Conservation (phyloP, 2,888 invertebrate species). For the Phania funesta region DNA sequence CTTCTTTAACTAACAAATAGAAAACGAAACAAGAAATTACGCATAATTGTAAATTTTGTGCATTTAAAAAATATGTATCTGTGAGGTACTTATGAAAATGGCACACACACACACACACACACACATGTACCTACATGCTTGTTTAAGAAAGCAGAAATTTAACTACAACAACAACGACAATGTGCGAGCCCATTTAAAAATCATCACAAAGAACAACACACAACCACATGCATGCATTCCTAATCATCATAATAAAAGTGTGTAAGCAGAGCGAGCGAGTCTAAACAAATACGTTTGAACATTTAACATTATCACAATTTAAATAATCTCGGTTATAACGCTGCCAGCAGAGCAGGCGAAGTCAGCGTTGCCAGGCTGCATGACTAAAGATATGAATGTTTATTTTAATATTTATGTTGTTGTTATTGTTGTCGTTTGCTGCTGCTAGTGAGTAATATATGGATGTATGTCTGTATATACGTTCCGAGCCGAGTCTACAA, state of each 20-base stretch:
- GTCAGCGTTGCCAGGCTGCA: not conserved
- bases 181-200: not conserved
- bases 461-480: not conserved
- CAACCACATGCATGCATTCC: not conserved
- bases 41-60: conserved; percentile 44
- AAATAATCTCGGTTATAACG: conserved; percentile 42
- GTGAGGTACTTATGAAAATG: too few relatives aligned
- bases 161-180: conserved; percentile 3
- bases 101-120: too few relatives aligned
- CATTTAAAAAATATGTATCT: conserved; percentile 45
- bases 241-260: not conserved
- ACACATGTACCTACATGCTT: conserved; percentile 35
- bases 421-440: conserved; percentile 5
- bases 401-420: conserved; percentile 12
- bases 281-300: conserved; percentile 14
- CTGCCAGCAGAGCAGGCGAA: conserved; percentile 2
- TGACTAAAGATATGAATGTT: conserved; percentile 24
- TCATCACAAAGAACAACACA: not conserved
- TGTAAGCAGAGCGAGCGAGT: conserved; percentile 2
- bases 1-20: conserved; percentile 2
- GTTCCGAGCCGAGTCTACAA: not conserved
- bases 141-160: conserved; percentile 7
- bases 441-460: not conserved
- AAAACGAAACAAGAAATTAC: conserved; percentile 6
- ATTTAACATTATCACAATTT: conserved; percentile 40